phyloP scores from a whole-genome alignment of 2,888 invertebrate genomes.

The Andrena marginata region DNA sequence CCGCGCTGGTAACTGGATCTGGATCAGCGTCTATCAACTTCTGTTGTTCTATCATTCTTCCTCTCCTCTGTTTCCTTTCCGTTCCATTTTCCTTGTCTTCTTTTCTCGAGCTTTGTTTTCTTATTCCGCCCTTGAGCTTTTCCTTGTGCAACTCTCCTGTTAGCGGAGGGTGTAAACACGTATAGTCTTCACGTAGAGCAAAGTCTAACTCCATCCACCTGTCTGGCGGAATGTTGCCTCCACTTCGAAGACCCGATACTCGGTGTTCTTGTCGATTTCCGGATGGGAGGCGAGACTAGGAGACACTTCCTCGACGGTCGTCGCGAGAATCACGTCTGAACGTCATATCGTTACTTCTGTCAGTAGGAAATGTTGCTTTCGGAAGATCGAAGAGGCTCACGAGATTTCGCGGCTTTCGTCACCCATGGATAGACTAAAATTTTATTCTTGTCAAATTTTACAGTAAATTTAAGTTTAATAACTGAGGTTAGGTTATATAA shows the following conservation, averaged over 20 bases:
- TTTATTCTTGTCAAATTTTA: too few species aligned
- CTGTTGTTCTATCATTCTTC: background rate
- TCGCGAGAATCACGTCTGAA: slow-evolving; percentile 37
- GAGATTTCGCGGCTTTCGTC: slow-evolving; percentile 13
- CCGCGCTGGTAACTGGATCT: slow-evolving; percentile 80
- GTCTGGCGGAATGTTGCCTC: slow-evolving; percentile 29
- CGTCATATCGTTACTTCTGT: slow-evolving; percentile 28
- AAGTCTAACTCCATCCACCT: slow-evolving; percentile 41
- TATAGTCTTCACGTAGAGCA: slow-evolving; percentile 15
- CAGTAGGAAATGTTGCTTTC: background rate
- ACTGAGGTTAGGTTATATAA: too few species aligned
- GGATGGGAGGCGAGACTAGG: background rate
- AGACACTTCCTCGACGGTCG: slow-evolving; percentile 25
- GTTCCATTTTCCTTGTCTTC: background rate
- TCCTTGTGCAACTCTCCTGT: background rate
- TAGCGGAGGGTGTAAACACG: slow-evolving; percentile 31
- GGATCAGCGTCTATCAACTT: slow-evolving; percentile 79
- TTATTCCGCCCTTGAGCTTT: background rate
- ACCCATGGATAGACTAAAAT: background rate
- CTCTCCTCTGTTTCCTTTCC: background rate
- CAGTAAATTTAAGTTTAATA: too few species aligned
- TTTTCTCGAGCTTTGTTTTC: background rate
- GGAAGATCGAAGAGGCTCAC: slow-evolving; percentile 2
- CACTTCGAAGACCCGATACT: slow-evolving; percentile 14
- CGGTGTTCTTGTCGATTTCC: slow-evolving; percentile 51